Percentiles rank a stretch among this genome's conserved stretches.
Conservation (phyloP, 2,888 invertebrate genomes). For the Nymphalis urticae region DNA sequence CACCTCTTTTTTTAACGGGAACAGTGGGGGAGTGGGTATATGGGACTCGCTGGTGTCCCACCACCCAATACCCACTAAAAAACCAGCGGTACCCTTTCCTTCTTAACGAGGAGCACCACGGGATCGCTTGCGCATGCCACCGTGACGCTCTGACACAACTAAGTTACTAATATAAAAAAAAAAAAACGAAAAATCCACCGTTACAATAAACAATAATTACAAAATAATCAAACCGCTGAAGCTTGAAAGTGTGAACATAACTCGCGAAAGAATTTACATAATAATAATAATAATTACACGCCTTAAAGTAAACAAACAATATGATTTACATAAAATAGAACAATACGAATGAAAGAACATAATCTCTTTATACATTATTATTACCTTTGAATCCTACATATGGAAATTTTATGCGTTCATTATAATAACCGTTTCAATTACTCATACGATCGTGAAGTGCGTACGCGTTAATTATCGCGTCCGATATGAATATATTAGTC, state of each 20-base stretch:
- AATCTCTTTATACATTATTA: not conserved
- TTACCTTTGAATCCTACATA: not conserved
- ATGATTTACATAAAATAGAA: not conserved
- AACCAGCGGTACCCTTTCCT: too few relatives aligned
- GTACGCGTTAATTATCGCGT: constrained; percentile 4
- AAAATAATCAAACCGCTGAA: not conserved
- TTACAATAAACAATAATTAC: too few relatives aligned
- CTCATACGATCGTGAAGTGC: constrained; percentile 9
- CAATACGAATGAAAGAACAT: not conserved
- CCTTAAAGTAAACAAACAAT: not conserved
- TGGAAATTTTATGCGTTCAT: not conserved
- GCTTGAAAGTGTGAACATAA: not conserved
- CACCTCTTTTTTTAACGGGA: too few relatives aligned
- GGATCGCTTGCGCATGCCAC: too few relatives aligned
- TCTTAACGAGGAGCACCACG: too few relatives aligned
- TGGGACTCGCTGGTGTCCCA: too few relatives aligned
- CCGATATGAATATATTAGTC: constrained; percentile 26
- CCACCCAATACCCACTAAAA: too few relatives aligned
- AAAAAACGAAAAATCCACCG: too few relatives aligned
- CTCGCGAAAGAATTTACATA: not conserved
- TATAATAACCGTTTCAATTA: constrained; percentile 18
- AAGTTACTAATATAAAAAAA: too few relatives aligned
- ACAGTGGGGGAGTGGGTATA: too few relatives aligned
- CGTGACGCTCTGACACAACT: too few relatives aligned
- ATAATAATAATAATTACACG: not conserved